Percentiles rank a stretch among this genome's conserved stretches.
Conservation (phyloP, 2,797 vertebrate species). For the Rhynchonycteris naso region DNA sequence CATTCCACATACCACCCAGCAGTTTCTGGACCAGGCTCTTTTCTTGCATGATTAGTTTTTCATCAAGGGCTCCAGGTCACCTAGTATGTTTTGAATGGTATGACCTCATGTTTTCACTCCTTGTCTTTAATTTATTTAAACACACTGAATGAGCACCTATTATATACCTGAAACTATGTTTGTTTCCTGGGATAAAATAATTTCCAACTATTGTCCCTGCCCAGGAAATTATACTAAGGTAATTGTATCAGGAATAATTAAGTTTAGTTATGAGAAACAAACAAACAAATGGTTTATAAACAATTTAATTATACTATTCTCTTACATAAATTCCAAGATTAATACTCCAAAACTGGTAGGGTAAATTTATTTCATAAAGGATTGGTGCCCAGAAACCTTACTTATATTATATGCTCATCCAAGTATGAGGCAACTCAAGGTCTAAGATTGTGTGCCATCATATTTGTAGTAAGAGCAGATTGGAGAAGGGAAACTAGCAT, state of each 20-base stretch:
- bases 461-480: background rate
- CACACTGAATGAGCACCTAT: background rate
- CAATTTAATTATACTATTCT: background rate
- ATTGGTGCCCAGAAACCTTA: background rate
- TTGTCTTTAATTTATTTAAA: background rate
- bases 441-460: background rate
- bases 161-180: background rate
- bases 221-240: background rate
- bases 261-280: background rate
- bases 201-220: background rate
- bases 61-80: background rate
- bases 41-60: background rate
- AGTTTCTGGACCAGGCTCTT: background rate
- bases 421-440: background rate
- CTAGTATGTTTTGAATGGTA: background rate
- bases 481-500: background rate
- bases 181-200: background rate
- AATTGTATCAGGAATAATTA: background rate
- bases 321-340: background rate
- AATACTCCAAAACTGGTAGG: background rate
- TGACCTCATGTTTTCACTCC: background rate
- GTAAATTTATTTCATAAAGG: background rate
- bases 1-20: background rate
- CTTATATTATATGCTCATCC: background rate
- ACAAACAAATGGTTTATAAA: background rate